Conservation (phyloP, 2,888 invertebrate species). For the Drosophila demipolita region DNA sequence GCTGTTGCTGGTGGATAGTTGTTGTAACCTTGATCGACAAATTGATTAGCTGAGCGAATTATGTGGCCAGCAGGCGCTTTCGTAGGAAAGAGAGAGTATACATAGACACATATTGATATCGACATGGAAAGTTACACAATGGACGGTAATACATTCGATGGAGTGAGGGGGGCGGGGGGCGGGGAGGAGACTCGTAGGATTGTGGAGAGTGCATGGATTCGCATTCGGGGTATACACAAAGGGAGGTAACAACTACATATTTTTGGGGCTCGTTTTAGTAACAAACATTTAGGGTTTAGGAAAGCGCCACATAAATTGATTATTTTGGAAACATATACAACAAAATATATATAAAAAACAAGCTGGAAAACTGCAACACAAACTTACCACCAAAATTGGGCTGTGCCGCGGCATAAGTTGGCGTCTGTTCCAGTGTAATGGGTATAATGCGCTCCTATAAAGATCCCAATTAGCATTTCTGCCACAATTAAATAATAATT, state of each 20-base stretch:
- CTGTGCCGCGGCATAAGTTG: slow-evolving; percentile 82
- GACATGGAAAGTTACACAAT: slow-evolving; percentile 66
- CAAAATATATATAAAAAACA: neutral
- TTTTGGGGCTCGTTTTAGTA: slow-evolving; percentile 54
- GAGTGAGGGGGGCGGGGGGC: neutral
- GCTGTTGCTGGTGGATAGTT: slow-evolving; percentile 78
- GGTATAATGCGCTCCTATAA: slow-evolving; percentile 84
- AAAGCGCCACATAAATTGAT: slow-evolving; percentile 62
- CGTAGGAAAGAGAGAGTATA: slow-evolving; percentile 79
- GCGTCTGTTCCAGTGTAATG: slow-evolving; percentile 84
- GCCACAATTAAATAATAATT: neutral
- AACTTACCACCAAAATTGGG: slow-evolving; percentile 83
- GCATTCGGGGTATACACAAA: slow-evolving; percentile 16
- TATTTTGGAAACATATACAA: slow-evolving; percentile 17
- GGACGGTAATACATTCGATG: slow-evolving; percentile 51
- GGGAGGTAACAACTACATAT: slow-evolving; percentile 24
- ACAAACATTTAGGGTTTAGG: slow-evolving; percentile 68
- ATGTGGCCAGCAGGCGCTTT: slow-evolving; percentile 82
- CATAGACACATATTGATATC: slow-evolving; percentile 75
- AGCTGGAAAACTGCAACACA: neutral
- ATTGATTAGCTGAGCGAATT: slow-evolving; percentile 85
- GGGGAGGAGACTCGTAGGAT: slow-evolving; percentile 17
- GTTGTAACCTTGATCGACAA: slow-evolving; percentile 85
- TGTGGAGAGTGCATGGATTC: slow-evolving; percentile 53
- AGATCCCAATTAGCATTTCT: neutral